A percentile compares a stretch with the other conserved stretches of the same genome.
Conservation (phyloP, 92 coral and sea anemone genomes). For the Muricea muricata region DNA sequence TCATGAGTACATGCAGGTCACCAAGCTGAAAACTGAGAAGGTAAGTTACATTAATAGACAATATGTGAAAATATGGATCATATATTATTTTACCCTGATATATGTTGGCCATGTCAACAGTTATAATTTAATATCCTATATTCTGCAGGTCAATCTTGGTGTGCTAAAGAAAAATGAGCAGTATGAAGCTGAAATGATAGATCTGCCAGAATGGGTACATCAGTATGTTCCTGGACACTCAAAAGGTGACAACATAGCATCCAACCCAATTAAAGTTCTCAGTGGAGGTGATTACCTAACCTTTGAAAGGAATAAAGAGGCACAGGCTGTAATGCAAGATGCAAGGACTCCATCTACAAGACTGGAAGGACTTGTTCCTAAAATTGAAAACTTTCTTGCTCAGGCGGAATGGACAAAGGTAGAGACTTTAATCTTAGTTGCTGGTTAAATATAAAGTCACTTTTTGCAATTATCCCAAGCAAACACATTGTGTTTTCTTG, state of each 20-base stretch:
- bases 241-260: not conserved
- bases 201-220: conserved; percentile 27
- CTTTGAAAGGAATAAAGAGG: conserved; percentile 67
- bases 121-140: no score
- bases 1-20: conserved; percentile 46
- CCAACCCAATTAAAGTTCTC: conserved; percentile 33
- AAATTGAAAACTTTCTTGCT: conserved; percentile 64
- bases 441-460: no score
- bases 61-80: not conserved
- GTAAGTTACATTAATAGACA: not conserved
- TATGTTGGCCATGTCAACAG: not conserved
- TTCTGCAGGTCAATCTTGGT: conserved; percentile 59
- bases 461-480: no score
- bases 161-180: conserved; percentile 61
- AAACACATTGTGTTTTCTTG: no score
- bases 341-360: conserved; percentile 65
- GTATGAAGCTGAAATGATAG: conserved; percentile 60
- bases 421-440: no score
- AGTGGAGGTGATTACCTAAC: conserved; percentile 74
- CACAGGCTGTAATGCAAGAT: conserved; percentile 70
- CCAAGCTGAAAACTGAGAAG: conserved; percentile 39
- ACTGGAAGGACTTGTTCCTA: conserved; percentile 55
- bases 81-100: not conserved
- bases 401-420: conserved; percentile 65
- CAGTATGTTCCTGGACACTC: conserved; percentile 57